Evolutionary conservation across 2,888 invertebrate species (phyloP), one percentile per base, ranked within the genome.

Genomic region (Saturnia pavonia): DNA sequence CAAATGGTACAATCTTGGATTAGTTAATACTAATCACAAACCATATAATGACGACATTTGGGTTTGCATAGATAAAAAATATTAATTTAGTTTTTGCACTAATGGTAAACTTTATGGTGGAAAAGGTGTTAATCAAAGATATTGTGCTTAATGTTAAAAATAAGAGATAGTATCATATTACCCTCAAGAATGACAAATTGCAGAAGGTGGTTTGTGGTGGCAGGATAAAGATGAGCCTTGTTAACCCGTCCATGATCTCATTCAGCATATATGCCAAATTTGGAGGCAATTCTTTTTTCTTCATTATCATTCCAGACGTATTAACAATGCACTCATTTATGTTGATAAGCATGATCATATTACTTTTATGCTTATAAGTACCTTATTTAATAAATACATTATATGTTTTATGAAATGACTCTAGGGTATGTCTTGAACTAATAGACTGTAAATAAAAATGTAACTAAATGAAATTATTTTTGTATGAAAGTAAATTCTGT

Each of bases 1-100:
- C 57, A 60, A 60, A 60, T 27, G 11, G 25, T 60, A 60, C 54
- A 54, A 54, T 14, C 57, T 60, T 60, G 57, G 57, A 60, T 60
- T 27, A 60, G 12, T 25, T 25, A 11, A 27, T 27, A 25, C 19
- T 60, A 60, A 60, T 60, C 25, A 27, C 27, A 14, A 57, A 60
- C 14, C 57, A 60, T 27, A 60, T 27, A 6, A 9, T 60, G 27
- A 19, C 4, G 27, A 25, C 25, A 60, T 27, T 60, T 14, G 27
- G 22, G 57, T 60, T 60, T 60, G 27, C 25, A 22, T 11, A 54
- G 54, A 54, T 54, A 60, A 60, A 14, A 60, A 27, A 14, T 60
- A 27, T 60, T 27, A 14, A 60, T 60, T 14, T 60, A 25, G 54
- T 54, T 8, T 54, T 22, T 54, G 14, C 25, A 3, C 9, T 57